A percentile compares a stretch with the other conserved stretches of the same genome.
Conservation (phyloP, 2,113 vertebrate species). For the Carassius gibelio region DNA sequence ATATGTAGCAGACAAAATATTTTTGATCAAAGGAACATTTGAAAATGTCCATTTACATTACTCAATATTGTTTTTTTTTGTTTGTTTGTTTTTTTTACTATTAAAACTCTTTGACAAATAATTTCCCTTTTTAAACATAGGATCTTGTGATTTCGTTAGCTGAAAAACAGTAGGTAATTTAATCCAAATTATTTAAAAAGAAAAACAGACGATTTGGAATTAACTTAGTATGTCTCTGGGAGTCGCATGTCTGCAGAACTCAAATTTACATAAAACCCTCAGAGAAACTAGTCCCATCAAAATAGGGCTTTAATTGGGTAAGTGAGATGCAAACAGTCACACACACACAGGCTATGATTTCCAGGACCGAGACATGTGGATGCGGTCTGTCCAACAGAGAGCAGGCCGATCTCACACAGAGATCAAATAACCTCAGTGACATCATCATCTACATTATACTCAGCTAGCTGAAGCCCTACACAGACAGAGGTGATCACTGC, state of each 20-base stretch:
- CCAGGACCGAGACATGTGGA: neutral
- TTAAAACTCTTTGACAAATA: neutral
- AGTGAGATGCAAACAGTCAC: neutral
- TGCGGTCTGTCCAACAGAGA: neutral
- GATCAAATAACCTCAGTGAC: conserved; percentile 20
- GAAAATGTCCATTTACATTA: neutral
- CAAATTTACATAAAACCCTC: neutral
- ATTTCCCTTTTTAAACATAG: neutral
- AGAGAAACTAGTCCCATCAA: neutral
- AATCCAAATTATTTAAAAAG: neutral
- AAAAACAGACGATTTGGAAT: neutral
- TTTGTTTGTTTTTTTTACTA: neutral
- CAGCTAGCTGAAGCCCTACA: conserved; percentile 42
- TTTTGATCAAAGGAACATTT: neutral
- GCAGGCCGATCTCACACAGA: neutral
- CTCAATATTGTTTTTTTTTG: neutral
- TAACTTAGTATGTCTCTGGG: neutral
- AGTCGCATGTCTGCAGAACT: neutral
- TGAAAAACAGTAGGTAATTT: neutral
- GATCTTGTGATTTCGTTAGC: neutral
- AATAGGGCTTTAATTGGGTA: conserved; percentile 6
- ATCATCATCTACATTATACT: conserved; percentile 43
- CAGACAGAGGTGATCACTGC: neutral
- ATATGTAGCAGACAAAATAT: neutral
- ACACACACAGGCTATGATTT: neutral